phyloP scores from a whole-genome alignment of 2,113 vertebrate species.

The Hepsetus odoe region DNA sequence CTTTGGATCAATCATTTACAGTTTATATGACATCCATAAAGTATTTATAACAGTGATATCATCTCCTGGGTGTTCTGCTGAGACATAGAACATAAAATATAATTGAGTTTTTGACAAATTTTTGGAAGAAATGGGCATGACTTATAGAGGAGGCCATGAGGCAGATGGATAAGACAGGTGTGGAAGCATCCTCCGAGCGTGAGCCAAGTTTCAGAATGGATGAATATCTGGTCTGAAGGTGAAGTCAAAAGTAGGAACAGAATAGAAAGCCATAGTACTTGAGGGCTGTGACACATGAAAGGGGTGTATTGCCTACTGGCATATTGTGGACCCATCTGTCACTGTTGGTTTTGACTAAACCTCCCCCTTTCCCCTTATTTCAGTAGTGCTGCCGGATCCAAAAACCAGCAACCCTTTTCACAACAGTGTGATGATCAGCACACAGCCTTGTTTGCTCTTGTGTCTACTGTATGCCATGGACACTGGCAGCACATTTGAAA shows the following conservation, averaged over 20 bases:
- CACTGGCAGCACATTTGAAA: background rate
- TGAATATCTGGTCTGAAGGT: background rate
- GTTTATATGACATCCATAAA: conserved; percentile 3
- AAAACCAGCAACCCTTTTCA: conserved; percentile 10
- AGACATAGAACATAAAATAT: background rate
- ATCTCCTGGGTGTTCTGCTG: background rate
- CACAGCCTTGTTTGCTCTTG: background rate
- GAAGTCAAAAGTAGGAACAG: background rate
- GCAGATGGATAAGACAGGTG: background rate
- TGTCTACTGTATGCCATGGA: background rate
- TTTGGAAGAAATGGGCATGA: background rate
- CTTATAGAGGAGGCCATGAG: background rate
- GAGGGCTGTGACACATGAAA: conserved; percentile 5
- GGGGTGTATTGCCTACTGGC: background rate
- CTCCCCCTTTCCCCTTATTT: background rate
- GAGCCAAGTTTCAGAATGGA: background rate
- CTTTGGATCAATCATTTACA: conserved; percentile 1
- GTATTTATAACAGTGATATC: conserved; percentile 2
- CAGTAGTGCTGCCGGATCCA: conserved; percentile 5
- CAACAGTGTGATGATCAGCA: background rate
- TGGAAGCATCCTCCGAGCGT: background rate
- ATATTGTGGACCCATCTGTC: conserved; percentile 25
- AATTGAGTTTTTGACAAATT: background rate
- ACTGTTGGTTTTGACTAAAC: conserved; percentile 14
- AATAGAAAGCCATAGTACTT: background rate